Evolutionary conservation across 2,113 vertebrate species (phyloP).

Genomic region (Hydrolagus affinis): DNA sequence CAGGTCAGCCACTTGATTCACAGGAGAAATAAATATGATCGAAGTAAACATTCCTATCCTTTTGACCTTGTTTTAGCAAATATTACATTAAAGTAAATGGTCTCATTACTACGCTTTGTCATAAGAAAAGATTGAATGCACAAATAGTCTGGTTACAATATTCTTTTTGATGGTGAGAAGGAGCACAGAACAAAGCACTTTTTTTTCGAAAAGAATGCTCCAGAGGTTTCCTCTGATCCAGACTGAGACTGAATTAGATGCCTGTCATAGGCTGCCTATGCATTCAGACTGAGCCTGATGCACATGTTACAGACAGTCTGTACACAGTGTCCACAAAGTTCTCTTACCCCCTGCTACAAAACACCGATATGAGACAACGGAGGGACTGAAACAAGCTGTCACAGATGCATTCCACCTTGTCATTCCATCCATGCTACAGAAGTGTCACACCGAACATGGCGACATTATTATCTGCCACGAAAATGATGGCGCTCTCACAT

Average conservation of each 20-base stretch:
- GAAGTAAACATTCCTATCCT: slow-evolving; percentile 50
- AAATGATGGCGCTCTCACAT: too few species aligned
- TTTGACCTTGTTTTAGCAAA: slow-evolving; percentile 43
- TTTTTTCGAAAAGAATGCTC: slow-evolving; percentile 35
- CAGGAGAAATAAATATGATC: slow-evolving; percentile 56
- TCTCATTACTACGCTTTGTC: slow-evolving; percentile 45
- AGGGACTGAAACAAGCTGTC: too few species aligned
- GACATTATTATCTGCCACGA: too few species aligned
- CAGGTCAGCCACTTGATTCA: slow-evolving; percentile 36
- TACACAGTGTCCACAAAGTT: too few species aligned
- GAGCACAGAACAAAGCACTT: slow-evolving; percentile 35
- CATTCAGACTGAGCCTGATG: too few species aligned
- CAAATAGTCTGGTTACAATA: slow-evolving; percentile 39
- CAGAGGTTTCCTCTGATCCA: slow-evolving; percentile 45
- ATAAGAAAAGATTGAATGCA: slow-evolving; percentile 39
- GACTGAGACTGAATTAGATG: slow-evolving; percentile 44
- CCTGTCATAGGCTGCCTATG: neutral
- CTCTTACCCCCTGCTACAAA: too few species aligned
- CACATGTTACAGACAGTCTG: too few species aligned
- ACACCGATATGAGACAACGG: too few species aligned
- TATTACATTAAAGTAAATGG: slow-evolving; percentile 50
- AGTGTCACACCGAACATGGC: too few species aligned
- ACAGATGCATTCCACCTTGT: too few species aligned
- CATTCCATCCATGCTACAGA: too few species aligned
- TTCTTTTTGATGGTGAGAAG: slow-evolving; percentile 44